Conservation (phyloP, 2,797 vertebrate species). For the Anguilla obscura region DNA sequence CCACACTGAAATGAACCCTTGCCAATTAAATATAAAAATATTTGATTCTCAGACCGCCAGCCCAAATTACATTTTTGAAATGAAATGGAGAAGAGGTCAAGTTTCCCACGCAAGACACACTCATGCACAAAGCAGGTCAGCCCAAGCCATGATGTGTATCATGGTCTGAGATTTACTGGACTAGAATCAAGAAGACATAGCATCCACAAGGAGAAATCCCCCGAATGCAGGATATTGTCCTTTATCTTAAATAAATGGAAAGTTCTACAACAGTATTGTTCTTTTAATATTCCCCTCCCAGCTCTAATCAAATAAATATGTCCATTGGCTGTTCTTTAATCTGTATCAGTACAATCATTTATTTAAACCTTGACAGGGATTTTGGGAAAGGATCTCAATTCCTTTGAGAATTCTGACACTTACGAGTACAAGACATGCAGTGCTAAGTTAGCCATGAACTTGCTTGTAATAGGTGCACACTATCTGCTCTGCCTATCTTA, state of each 20-base stretch:
- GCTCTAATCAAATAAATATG: not conserved
- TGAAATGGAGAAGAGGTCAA: slow-evolving; percentile 32
- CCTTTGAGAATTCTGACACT: not conserved
- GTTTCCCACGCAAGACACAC: slow-evolving; percentile 30
- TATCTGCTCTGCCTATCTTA: slow-evolving; percentile 21
- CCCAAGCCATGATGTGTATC: slow-evolving; percentile 6
- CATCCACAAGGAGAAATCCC: not conserved
- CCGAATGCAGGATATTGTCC: not conserved
- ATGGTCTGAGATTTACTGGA: slow-evolving; percentile 32
- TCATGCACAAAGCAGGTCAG: slow-evolving; percentile 36
- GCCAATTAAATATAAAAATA: slow-evolving; percentile 50
- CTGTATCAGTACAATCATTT: not conserved
- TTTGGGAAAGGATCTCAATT: not conserved
- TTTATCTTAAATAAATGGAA: slow-evolving; percentile 2
- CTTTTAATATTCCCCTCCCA: not conserved
- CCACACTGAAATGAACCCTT: slow-evolving; percentile 42
- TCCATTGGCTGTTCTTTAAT: not conserved
- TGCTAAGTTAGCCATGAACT: not conserved
- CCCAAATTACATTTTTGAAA: slow-evolving; percentile 33
- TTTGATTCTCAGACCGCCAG: slow-evolving; percentile 31
- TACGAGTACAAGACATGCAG: not conserved
- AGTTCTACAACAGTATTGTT: not conserved
- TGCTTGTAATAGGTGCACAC: not conserved
- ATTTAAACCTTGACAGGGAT: not conserved
- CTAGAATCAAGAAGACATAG: slow-evolving; percentile 11